These are phyloP conservation scores for Palythoa grandiflora DNA, from an alignment of 92 coral and sea anemone genomes.

Conservation along the genomic window DNA sequence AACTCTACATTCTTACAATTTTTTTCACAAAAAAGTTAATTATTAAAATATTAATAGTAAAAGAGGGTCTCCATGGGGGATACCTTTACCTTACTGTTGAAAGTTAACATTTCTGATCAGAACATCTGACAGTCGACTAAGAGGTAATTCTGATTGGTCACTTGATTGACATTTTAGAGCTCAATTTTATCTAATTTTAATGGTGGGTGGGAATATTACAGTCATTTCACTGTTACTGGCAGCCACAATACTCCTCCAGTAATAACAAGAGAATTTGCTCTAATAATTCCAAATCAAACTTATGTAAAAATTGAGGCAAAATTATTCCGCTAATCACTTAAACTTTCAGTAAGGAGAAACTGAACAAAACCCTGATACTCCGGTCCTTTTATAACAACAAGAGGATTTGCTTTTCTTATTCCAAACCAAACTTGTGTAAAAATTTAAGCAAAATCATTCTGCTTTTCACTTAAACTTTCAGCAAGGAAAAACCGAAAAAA, in stretches of 20 bases:
- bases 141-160: constrained; percentile 14
- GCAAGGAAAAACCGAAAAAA: constrained; percentile 14
- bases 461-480: constrained; percentile 13
- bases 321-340: constrained; percentile 13
- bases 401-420: constrained; percentile 13
- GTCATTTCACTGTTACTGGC: constrained; percentile 15
- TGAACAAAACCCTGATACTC: constrained; percentile 8
- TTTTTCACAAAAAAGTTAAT: constrained; percentile 13
- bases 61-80: constrained; percentile 17
- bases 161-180: constrained; percentile 14
- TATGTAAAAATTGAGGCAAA: constrained; percentile 12
- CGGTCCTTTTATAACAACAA: constrained; percentile 14
- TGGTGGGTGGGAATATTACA: constrained; percentile 15
- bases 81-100: constrained; percentile 14
- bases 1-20: constrained; percentile 37
- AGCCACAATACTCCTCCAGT: constrained; percentile 16
- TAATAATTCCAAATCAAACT: constrained; percentile 8
- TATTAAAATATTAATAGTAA: constrained; percentile 9
- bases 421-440: constrained; percentile 14
- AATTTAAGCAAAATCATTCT: constrained; percentile 11
- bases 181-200: constrained; percentile 10
- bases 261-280: constrained; percentile 10
- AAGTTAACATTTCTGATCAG: constrained; percentile 13
- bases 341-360: constrained; percentile 5
- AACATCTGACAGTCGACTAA: constrained; percentile 14